Evolutionary conservation across 2,797 vertebrate genomes (phyloP).

Genomic region (Sebastes variabilis): DNA sequence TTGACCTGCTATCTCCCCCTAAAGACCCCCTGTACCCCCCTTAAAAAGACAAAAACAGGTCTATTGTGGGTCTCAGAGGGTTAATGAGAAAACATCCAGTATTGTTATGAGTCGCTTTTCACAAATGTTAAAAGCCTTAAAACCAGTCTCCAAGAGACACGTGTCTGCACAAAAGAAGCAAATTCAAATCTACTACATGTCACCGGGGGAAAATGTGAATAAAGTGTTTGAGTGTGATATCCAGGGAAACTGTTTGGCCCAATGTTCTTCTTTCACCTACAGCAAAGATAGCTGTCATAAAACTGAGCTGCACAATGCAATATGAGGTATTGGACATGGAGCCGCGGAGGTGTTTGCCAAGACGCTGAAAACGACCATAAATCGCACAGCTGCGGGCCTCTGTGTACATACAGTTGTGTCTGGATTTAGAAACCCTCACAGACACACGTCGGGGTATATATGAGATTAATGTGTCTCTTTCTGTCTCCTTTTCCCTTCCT

Average conservation of each 20-base stretch:
- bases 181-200: slow-evolving; percentile 28
- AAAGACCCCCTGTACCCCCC: too few relatives aligned
- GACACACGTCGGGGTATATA: neutral
- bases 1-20: too few relatives aligned
- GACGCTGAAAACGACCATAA: slow-evolving; percentile 49
- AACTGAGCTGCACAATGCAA: slow-evolving; percentile 45
- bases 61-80: too few relatives aligned
- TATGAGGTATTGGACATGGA: slow-evolving; percentile 54
- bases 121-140: neutral
- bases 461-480: slow-evolving; percentile 12
- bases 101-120: slow-evolving; percentile 5
- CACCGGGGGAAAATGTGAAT: slow-evolving; percentile 56
- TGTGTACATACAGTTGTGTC: slow-evolving; percentile 20
- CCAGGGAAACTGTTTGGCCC: slow-evolving; percentile 43
- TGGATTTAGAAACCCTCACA: slow-evolving; percentile 12
- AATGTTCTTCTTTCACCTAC: slow-evolving; percentile 55
- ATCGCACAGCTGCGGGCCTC: slow-evolving; percentile 47
- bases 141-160: neutral
- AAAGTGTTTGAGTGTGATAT: slow-evolving; percentile 43
- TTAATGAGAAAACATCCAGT: neutral
- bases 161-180: slow-evolving; percentile 6
- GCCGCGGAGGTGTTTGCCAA: slow-evolving; percentile 55
- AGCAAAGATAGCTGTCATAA: slow-evolving; percentile 61
- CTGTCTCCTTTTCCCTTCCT: neutral
- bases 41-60: too few relatives aligned